Conservation (phyloP, 2,113 vertebrate species). For the Burhinus oedicnemus region DNA sequence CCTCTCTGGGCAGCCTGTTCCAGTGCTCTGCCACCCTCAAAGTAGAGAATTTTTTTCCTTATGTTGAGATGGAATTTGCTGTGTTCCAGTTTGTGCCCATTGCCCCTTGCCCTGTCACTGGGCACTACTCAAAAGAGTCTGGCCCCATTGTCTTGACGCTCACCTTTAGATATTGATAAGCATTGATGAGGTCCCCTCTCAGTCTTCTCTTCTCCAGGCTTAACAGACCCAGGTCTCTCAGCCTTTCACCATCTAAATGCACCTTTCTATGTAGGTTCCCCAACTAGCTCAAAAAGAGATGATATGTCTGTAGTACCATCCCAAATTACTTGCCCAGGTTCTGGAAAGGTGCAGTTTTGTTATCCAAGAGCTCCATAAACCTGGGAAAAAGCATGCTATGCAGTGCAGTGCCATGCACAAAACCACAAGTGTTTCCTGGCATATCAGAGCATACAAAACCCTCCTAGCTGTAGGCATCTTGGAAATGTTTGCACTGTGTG, state of each 20-base stretch:
- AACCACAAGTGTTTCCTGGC: background rate
- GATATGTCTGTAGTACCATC: background rate
- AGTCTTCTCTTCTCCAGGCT: too few species aligned
- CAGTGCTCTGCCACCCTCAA: too few species aligned
- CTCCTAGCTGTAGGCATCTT: background rate
- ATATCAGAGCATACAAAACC: background rate
- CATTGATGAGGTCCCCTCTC: too few species aligned
- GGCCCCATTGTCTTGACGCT: too few species aligned
- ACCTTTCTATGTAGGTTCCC: background rate
- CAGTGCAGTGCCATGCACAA: background rate
- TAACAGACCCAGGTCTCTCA: too few species aligned
- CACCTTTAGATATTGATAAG: too few species aligned
- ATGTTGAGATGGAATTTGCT: too few species aligned
- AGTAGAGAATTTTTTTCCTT: too few species aligned
- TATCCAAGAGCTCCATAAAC: background rate
- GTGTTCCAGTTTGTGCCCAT: too few species aligned
- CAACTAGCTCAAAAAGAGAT: background rate
- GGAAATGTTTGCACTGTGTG: background rate
- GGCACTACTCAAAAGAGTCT: too few species aligned
- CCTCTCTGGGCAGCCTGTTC: too few species aligned
- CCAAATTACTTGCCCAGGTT: background rate
- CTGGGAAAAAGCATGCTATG: background rate
- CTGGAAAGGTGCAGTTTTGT: background rate
- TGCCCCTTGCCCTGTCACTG: too few species aligned
- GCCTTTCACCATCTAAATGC: background rate